Base-by-base conservation (phyloP, 1,140 invertebrate genomes). In the Amyelois transitella region DNA sequence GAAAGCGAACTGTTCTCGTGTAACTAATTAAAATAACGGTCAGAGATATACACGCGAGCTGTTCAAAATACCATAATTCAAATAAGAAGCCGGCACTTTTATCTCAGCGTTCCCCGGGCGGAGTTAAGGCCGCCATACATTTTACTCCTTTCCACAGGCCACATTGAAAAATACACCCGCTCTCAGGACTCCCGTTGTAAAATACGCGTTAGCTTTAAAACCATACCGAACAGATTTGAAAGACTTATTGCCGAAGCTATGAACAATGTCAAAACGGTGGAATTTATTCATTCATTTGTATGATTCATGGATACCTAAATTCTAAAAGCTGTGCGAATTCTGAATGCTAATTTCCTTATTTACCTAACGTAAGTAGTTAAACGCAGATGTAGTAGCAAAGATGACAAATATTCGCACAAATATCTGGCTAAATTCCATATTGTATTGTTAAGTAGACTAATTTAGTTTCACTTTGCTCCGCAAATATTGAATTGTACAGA, bases 41-140 rank as follows among this genome's bases (percentile, higher is more conserved):
- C 8, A 6, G 12, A 18, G 28, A 18, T 21, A 52, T 43, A 18
- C 24, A 64, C 55, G 62, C 53, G 48, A 51, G 56, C 45, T 56
- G 55, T 64, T 69, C 61, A 63, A 70, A 64, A 58, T 62, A 43
- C 54, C 64, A 66, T 72, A 68, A 70, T 68, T 74, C 67, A 72
- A 72, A 67, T 69, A 63, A 70, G 58, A 67, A 60, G 60, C 28
- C 53, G 61, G 58, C 60, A 66, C 60, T 69, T 78, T 74, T 75
- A 75, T 77, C 69, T 70, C 55, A 43, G 49, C 61, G 55, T 52
- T 64, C 48, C 56, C 59, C 53, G 55, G 65, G 61, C 62, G 55
- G 51, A 66, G 70, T 63, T 64, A 75, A 74, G 64, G 57, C 62
- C 53, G 43, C 48, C 64, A 62, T 75, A 51, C 64, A 59, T 71